Base-by-base conservation (phyloP, 2,113 vertebrate species). In the Anseranas semipalmata region DNA sequence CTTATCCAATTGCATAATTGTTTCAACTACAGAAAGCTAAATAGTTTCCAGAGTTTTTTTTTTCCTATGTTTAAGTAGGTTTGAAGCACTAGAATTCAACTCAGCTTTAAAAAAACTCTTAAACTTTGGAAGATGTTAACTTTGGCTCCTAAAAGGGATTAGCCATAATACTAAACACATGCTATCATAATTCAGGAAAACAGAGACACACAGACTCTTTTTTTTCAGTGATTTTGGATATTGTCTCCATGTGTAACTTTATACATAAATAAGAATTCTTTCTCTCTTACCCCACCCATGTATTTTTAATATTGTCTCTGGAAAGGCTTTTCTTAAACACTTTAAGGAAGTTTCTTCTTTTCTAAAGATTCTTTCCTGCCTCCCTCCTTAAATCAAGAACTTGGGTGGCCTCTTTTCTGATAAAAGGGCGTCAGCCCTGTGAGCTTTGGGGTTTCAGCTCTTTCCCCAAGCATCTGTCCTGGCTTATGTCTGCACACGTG, bases 201-300 rank as follows among this genome's bases (percentile, higher is more conserved):
- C 83, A 97, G 85, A 97, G 75, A 90, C 79, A 90, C 68, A 92
- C 52, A 91, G 89, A 76, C 66, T 86, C 24, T 83, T 90, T 93
- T 94, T 79, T 86, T 33, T 28, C 55, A 66, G 45, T 75, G 39
- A 92, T 87, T 95, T 95, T 96, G 92, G 89, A 85, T 84, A 66
- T 95, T 92, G 90, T 87, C 60, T 90, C 62, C n/a, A 17, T 87
- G 90, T 90, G 94, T 93, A 95, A 96, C 62, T 97, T 95, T 85
- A 95, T 91, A 96, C 77, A 89, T 93, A 96, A 97, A 96, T 92
- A 95, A 93, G 89, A 95, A 95, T 96, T 85, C 84, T 87, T 96
- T 95, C 66, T 86, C 50, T 73, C 65, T 87, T 62, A 93, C 95
- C 90, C 92, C 94, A 95, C 95, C 96, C 90, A 87, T 75, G 84